Conservation (phyloP, 2,888 invertebrate species). For the Patella ulyssiponensis region DNA sequence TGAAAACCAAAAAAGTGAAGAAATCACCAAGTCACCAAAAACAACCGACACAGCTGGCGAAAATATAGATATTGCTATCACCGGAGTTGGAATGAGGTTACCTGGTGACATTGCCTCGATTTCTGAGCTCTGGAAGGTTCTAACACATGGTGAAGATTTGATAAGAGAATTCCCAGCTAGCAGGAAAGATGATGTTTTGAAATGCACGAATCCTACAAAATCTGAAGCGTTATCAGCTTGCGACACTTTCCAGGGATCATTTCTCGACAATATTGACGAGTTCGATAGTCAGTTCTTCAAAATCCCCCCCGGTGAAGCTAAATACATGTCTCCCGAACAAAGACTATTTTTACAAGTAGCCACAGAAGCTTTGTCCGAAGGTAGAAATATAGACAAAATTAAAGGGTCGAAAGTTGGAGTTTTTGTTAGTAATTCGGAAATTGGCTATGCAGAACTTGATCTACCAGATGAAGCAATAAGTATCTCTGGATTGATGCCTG, state of each 20-base stretch:
- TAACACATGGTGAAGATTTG: not conserved
- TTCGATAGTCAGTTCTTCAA: not conserved
- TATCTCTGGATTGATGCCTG: not conserved
- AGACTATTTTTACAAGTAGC: not conserved
- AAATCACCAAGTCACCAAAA: not conserved
- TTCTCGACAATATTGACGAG: not conserved
- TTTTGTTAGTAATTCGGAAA: not conserved
- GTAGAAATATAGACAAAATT: not conserved
- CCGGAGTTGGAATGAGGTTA: not conserved
- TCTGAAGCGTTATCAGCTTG: not conserved
- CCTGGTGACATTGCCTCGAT: not conserved
- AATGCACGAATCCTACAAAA: not conserved
- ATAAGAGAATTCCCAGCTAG: not conserved
- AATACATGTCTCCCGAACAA: not conserved
- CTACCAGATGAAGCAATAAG: not conserved
- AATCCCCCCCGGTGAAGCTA: not conserved
- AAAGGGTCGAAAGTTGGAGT: not conserved
- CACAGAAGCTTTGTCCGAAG: not conserved
- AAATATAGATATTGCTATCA: not conserved
- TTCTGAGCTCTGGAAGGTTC: not conserved
- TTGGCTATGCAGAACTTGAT: slow-evolving; percentile 4
- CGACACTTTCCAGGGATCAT: not conserved
- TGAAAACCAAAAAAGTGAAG: not conserved
- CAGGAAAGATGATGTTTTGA: not conserved
- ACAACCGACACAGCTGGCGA: not conserved